A percentile compares a stretch with the other conserved stretches of the same genome.
phyloP scores from a whole-genome alignment of 1,140 invertebrate species.

The Diachasmimorpha longicaudata region DNA sequence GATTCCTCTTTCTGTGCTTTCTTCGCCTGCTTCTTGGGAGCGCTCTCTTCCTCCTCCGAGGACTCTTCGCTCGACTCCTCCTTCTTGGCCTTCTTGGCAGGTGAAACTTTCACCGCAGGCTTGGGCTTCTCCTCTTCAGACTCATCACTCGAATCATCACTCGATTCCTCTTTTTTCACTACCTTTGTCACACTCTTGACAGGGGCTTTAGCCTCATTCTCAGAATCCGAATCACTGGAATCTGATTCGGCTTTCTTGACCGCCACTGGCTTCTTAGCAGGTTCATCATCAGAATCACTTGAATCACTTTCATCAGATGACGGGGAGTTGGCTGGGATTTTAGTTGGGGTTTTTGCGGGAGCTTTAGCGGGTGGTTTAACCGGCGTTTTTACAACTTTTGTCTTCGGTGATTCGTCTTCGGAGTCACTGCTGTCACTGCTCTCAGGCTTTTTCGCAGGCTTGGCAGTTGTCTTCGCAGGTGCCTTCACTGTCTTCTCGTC shows the following conservation, averaged over 20 bases:
- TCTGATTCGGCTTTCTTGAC: constrained; percentile 33
- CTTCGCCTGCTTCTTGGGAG: constrained; percentile 12
- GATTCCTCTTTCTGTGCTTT: constrained; percentile 42
- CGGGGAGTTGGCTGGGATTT: constrained; percentile 23
- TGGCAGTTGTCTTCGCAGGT: constrained; percentile 21
- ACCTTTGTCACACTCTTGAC: constrained; percentile 30
- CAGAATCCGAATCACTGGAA: constrained; percentile 35
- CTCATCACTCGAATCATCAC: constrained; percentile 42
- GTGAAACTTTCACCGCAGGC: constrained; percentile 21
- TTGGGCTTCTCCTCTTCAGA: constrained; percentile 40
- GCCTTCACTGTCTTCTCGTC: constrained; percentile 35
- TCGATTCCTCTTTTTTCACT: constrained; percentile 37
- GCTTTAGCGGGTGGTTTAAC: constrained; percentile 27
- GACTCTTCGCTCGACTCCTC: constrained; percentile 47
- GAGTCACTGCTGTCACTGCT: neutral
- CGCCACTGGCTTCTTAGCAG: constrained; percentile 14
- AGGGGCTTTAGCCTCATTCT: constrained; percentile 35
- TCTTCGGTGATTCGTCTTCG: constrained; percentile 40
- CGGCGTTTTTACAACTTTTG: constrained; percentile 29
- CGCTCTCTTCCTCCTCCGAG: constrained; percentile 24
- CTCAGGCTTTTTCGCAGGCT: constrained; percentile 34
- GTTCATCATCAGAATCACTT: constrained; percentile 40
- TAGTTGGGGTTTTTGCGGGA: constrained; percentile 26
- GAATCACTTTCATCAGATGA: constrained; percentile 27
- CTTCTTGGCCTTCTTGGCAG: constrained; percentile 28